Conservation (phyloP, 2,113 vertebrate genomes). For the Myotis yumanensis region DNA sequence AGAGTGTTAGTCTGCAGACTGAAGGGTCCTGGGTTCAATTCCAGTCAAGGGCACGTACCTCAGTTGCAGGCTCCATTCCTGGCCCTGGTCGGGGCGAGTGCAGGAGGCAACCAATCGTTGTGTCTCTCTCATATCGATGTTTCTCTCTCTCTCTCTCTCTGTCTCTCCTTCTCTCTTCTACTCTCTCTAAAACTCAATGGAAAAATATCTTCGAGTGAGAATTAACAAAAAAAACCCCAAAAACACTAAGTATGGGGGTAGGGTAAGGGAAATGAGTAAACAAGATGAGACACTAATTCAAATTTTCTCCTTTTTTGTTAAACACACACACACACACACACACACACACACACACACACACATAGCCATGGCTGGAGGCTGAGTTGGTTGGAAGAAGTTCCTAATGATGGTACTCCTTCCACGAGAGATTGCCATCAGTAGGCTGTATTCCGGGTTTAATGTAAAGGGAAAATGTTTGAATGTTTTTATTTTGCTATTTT, state of each 20-base stretch:
- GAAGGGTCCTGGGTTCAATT: no score
- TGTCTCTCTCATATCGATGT: no score
- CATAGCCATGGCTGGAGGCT: background rate
- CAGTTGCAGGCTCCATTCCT: no score
- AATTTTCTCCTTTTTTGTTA: background rate
- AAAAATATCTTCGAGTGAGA: no score
- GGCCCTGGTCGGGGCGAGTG: no score
- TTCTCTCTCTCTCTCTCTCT: no score
- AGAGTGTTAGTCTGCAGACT: no score
- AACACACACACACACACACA: conserved; percentile 32
- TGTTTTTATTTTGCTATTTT: conserved; percentile 59
- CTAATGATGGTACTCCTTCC: conserved; percentile 59
- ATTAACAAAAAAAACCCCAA: no score
- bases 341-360: conserved; percentile 11
- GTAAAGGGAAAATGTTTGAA: conserved; percentile 8
- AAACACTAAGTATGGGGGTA: background rate
- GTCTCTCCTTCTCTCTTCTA: no score
- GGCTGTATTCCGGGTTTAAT: conserved; percentile 57
- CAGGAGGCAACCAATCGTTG: no score
- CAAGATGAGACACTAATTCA: background rate
- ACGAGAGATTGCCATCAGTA: conserved; percentile 29
- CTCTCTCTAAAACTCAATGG: no score
- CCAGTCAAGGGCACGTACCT: no score
- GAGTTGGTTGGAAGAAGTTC: conserved; percentile 14
- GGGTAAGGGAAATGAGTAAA: background rate